These are phyloP conservation scores for Pteruthius melanotis DNA, from an alignment of 2,113 vertebrate species.

Conservation along the genomic window DNA sequence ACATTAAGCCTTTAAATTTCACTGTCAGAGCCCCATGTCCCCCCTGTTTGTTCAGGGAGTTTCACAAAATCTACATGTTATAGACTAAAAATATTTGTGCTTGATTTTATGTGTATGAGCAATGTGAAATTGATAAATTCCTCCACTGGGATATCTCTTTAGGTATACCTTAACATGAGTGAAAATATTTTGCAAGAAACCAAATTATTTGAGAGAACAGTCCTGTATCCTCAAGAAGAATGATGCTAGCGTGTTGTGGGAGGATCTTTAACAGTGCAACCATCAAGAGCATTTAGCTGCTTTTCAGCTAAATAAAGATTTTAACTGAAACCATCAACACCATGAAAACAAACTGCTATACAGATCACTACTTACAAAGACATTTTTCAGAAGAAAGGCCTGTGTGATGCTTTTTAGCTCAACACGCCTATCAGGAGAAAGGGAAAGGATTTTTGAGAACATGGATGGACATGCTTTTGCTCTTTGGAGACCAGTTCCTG, in stretches of 20 bases:
- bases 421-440: background rate
- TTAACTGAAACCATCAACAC: background rate
- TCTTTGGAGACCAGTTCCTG: background rate
- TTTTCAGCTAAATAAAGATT: background rate
- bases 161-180: background rate
- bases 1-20: background rate
- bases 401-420: background rate
- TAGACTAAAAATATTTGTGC: background rate
- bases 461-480: accelerated
- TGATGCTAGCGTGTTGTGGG: background rate
- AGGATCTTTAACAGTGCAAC: background rate
- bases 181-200: background rate
- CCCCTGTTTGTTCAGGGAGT: background rate
- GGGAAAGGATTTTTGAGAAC: background rate
- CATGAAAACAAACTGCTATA: background rate
- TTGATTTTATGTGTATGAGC: background rate
- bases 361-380: background rate
- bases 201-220: background rate
- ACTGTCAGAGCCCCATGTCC: background rate
- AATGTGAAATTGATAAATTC: background rate
- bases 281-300: background rate
- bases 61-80: background rate
- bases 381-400: background rate
- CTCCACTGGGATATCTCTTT: background rate
- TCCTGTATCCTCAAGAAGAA: background rate